Evolutionary conservation across 2,797 vertebrate genomes (phyloP).

Genomic region (Trachurus trachurus): DNA sequence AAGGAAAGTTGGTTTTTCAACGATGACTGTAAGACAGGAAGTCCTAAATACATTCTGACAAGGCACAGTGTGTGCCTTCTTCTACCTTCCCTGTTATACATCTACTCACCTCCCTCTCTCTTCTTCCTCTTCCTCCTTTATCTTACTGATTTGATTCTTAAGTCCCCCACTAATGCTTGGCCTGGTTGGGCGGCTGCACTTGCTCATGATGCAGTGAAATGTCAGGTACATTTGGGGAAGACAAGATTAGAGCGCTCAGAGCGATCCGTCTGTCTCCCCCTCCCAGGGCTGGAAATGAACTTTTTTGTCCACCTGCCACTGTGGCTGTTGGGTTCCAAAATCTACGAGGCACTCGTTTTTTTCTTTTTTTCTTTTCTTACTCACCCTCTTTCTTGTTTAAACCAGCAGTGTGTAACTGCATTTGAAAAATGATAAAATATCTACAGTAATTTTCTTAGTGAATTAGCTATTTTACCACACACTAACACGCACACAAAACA

Average conservation of each 20-base stretch:
- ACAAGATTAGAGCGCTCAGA: constrained; percentile 66
- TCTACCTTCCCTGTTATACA: neutral
- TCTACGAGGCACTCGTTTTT: neutral
- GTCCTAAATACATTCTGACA: constrained; percentile 11
- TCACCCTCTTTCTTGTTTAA: neutral
- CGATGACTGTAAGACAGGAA: neutral
- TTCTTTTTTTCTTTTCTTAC: too few relatives aligned
- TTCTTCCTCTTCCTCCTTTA: constrained; percentile 22
- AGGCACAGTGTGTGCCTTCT: neutral
- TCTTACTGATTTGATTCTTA: constrained; percentile 64
- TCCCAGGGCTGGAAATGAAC: neutral
- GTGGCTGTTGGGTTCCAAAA: neutral
- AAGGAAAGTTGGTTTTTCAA: constrained; percentile 1
- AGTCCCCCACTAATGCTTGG: constrained; percentile 34
- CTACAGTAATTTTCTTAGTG: neutral
- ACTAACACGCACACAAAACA: too few relatives aligned
- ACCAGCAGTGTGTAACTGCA: neutral
- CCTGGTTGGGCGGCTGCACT: constrained; percentile 39
- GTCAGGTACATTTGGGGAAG: constrained; percentile 70
- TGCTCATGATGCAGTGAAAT: constrained; percentile 72
- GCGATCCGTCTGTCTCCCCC: constrained; percentile 32
- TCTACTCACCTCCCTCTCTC: constrained; percentile 11
- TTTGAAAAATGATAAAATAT: neutral
- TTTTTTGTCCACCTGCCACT: neutral
- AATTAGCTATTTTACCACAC: neutral